Percentiles rank a stretch among this genome's conserved stretches.
phyloP scores from a whole-genome alignment of 2,113 vertebrate species.

The Takifugu bimaculatus region DNA sequence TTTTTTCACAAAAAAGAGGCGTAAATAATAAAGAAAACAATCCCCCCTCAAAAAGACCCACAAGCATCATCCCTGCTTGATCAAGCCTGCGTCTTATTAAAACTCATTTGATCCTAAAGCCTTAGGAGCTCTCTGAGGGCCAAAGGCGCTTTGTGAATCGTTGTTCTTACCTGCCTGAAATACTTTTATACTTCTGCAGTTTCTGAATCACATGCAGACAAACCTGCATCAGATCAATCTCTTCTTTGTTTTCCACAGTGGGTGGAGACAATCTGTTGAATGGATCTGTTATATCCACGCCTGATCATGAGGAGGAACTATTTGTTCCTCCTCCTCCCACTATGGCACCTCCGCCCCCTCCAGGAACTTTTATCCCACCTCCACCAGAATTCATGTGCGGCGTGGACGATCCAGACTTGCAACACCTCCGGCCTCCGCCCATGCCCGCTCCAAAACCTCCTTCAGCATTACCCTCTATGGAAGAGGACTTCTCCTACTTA shows the following conservation, averaged over 20 bases:
- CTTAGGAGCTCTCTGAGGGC: too few species aligned
- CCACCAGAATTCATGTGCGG: slow-evolving; percentile 59
- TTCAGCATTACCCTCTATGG: slow-evolving; percentile 16
- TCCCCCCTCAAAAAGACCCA: too few species aligned
- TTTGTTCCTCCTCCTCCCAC: slow-evolving; percentile 82
- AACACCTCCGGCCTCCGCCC: slow-evolving; percentile 60
- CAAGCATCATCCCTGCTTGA: too few species aligned
- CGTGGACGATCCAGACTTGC: slow-evolving; percentile 28
- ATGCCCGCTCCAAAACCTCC: slow-evolving; percentile 59
- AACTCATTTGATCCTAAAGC: too few species aligned
- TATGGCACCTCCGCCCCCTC: slow-evolving; percentile 75
- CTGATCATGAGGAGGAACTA: slow-evolving; percentile 71
- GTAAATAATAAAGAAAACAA: too few species aligned
- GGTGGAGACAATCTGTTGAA: slow-evolving; percentile 66
- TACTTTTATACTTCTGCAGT: too few species aligned
- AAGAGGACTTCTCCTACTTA: slow-evolving; percentile 52
- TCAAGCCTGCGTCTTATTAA: too few species aligned
- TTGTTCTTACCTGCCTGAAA: too few species aligned
- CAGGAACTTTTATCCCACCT: slow-evolving; percentile 52
- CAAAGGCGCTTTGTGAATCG: too few species aligned
- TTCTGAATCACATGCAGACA: too few species aligned
- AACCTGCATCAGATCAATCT: background rate
- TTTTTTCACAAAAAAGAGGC: too few species aligned
- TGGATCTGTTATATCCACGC: slow-evolving; percentile 65
- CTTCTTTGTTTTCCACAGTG: slow-evolving; percentile 61